phyloP scores from a whole-genome alignment of 2,113 vertebrate genomes.

The Ondatra zibethicus region DNA sequence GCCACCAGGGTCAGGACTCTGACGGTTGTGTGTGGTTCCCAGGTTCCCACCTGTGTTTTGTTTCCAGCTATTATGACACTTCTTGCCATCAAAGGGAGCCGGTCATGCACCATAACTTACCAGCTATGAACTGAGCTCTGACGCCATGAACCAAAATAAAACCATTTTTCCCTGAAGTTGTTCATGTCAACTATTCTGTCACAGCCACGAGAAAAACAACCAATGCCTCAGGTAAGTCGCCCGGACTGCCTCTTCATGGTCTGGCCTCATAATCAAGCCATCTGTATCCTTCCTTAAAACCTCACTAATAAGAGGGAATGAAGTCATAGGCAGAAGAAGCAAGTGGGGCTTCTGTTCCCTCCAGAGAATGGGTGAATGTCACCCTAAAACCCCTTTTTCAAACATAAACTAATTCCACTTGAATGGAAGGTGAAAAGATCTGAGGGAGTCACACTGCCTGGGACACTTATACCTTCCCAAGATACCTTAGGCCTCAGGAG shows the following conservation, averaged over 20 bases:
- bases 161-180: not conserved
- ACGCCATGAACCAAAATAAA: not conserved
- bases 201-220: not conserved
- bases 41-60: not conserved
- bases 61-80: not conserved
- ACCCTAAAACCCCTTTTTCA: not conserved
- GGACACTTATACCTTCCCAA: no score
- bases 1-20: not conserved
- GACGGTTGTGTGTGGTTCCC: not conserved
- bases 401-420: not conserved
- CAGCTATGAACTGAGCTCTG: not conserved
- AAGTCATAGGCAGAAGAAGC: not conserved
- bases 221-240: not conserved
- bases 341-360: not conserved
- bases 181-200: not conserved
- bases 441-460: no score
- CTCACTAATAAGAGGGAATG: not conserved
- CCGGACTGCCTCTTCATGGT: not conserved
- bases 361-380: not conserved
- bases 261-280: not conserved
- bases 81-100: not conserved
- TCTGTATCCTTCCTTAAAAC: not conserved
- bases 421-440: not conserved
- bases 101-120: not conserved
- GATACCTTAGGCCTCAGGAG: not conserved